Evolutionary conservation across 2,888 invertebrate species (phyloP).

Genomic region (Athrips mouffetella): DNA sequence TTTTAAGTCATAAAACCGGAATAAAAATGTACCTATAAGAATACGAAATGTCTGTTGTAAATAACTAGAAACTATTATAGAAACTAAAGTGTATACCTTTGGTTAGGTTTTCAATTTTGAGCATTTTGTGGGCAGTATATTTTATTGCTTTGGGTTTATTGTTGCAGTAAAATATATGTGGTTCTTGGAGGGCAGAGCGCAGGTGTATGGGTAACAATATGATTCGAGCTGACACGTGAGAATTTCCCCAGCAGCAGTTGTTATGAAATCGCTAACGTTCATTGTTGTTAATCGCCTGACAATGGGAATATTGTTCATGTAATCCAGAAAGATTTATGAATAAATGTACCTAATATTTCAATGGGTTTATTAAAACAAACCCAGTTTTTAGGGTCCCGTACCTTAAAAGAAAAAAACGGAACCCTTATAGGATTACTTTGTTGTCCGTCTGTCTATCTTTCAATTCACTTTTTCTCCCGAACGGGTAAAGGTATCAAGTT

Average conservation of each 20-base stretch:
- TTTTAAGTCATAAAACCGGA: slow-evolving; percentile 10
- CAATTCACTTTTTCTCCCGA: too few relatives aligned
- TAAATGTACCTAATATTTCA: slow-evolving; percentile 1
- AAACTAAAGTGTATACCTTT: too few relatives aligned
- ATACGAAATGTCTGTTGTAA: background rate
- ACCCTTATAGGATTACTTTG: too few relatives aligned
- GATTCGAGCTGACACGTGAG: slow-evolving; percentile 54
- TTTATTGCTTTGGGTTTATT: slow-evolving; percentile 15
- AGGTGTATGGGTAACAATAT: slow-evolving; percentile 21
- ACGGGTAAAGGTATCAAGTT: too few relatives aligned
- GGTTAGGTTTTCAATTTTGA: slow-evolving; percentile 12
- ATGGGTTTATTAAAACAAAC: background rate
- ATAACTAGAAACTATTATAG: slow-evolving; percentile 3
- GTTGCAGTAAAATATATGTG: slow-evolving; percentile 14
- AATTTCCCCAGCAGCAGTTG: slow-evolving; percentile 57
- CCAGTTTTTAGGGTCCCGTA: background rate
- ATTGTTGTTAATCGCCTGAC: slow-evolving; percentile 62
- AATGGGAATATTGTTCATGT: slow-evolving; percentile 56
- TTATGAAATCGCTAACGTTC: slow-evolving; percentile 60
- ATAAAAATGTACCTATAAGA: background rate
- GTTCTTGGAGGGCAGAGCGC: slow-evolving; percentile 4
- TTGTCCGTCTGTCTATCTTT: too few relatives aligned
- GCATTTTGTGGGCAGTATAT: slow-evolving; percentile 10
- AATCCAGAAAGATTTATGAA: slow-evolving; percentile 35
- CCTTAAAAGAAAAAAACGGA: background rate